Evolutionary conservation across 2,113 vertebrate species (phyloP).

Genomic region (Colaptes auratus): DNA sequence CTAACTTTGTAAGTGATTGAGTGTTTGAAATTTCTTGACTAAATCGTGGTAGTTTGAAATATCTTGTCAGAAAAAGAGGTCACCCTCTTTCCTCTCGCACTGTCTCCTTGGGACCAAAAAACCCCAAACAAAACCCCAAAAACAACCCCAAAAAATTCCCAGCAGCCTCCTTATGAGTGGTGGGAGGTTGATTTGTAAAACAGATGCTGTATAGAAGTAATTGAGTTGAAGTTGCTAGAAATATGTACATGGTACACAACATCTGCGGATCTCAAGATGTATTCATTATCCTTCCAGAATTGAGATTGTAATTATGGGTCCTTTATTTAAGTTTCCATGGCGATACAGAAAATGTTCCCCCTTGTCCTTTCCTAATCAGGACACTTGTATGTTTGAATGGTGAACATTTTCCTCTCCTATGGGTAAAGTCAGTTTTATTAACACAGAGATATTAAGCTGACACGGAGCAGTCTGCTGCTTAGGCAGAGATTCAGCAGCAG

Average conservation of each 20-base stretch:
- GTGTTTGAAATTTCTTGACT: slow-evolving; percentile 38
- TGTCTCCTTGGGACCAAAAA: background rate
- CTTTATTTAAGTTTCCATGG: slow-evolving; percentile 71
- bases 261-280: slow-evolving; percentile 64
- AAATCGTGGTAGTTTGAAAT: slow-evolving; percentile 28
- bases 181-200: slow-evolving; percentile 46
- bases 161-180: background rate
- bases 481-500: slow-evolving; percentile 21
- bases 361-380: slow-evolving; percentile 62
- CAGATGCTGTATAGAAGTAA: slow-evolving; percentile 51
- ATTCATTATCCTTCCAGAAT: slow-evolving; percentile 62
- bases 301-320: slow-evolving; percentile 48
- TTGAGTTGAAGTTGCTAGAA: slow-evolving; percentile 58
- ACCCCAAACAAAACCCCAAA: no score
- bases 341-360: slow-evolving; percentile 38
- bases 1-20: slow-evolving; percentile 15
- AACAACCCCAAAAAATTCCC: background rate
- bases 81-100: background rate
- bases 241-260: slow-evolving; percentile 49
- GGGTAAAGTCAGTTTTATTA: slow-evolving; percentile 55
- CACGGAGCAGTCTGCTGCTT: slow-evolving; percentile 20
- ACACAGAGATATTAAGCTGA: slow-evolving; percentile 35
- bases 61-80: slow-evolving; percentile 48
- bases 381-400: slow-evolving; percentile 37
- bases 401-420: slow-evolving; percentile 29